Base-by-base conservation (phyloP, 2,797 vertebrate species). In the Mormyrops boulengeri region DNA sequence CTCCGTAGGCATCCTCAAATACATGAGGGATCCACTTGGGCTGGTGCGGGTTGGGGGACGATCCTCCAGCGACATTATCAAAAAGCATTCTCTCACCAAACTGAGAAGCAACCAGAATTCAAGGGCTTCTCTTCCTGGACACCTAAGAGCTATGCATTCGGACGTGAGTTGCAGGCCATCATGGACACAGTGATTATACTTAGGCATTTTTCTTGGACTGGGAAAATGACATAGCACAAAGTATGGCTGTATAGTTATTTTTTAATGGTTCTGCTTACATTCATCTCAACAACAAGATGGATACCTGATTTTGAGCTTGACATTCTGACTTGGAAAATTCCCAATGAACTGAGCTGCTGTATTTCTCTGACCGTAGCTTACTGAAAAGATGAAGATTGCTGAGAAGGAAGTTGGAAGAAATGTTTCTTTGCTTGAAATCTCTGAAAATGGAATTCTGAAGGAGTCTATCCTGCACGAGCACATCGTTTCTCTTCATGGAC, bases 1-100 rank as follows among this genome's bases (percentile, higher is more conserved):
- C 62, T 82, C 14, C 49, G 8, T 34, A 92, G 92, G 92, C 11
- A 91, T 92, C 4, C 53, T 80, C 44, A 88, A 86, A 9, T 92
- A 89, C 88, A 77, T 88, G 52, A 30, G 2, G 14, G 30, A 47
- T 6, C 3, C 57, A 47, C 6, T 77, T 55, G 87, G 52, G 7
- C 87, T 92, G 85, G 90, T 92, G 38, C 88, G 91, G 91, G 90
- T 92, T 12, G 92, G 92, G 44, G 91, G 91, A 52, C 89, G 91
- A 60, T 91, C 91, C 62, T 87, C 14, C 89, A 92, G 88, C 77
- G 88, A 89, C 17, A 60, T 69, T 9, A 19, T 92, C 17, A 52
- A 90, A 22, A 9, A 80, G 0, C 62, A 88, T 88, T 91, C 91
- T 22, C 66, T 92, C 4, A 49, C 22, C 7, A 90, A 85, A 7